phyloP scores from a whole-genome alignment of 2,113 vertebrate genomes.

The Alosa alosa region DNA sequence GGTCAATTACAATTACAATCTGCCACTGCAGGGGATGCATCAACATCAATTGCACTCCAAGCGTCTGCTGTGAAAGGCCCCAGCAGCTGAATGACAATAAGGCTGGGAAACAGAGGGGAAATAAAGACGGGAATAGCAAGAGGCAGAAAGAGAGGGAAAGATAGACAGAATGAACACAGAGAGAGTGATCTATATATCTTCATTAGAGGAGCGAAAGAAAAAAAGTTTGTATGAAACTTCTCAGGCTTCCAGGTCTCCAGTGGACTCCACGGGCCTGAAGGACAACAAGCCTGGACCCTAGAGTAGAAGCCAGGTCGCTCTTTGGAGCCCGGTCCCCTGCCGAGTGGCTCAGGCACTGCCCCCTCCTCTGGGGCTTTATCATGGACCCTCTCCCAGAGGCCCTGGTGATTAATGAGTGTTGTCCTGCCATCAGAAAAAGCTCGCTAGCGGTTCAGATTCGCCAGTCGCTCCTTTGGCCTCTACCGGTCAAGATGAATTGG shows the following conservation, averaged over 20 bases:
- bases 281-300: slow-evolving; percentile 42
- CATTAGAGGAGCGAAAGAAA: neutral
- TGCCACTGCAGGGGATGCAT: slow-evolving; percentile 61
- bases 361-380: slow-evolving; percentile 69
- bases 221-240: slow-evolving; percentile 4
- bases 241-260: neutral
- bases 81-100: slow-evolving; percentile 51
- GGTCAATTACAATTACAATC: slow-evolving; percentile 77
- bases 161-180: neutral
- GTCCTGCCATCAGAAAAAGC: slow-evolving; percentile 72
- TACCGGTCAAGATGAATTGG: slow-evolving; percentile 82
- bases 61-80: slow-evolving; percentile 49
- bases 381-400: slow-evolving; percentile 62
- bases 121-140: slow-evolving; percentile 22
- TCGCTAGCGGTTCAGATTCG: slow-evolving; percentile 74
- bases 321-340: slow-evolving; percentile 57
- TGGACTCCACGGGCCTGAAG: slow-evolving; percentile 48
- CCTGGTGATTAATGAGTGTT: slow-evolving; percentile 84
- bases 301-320: slow-evolving; percentile 48
- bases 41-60: slow-evolving; percentile 54
- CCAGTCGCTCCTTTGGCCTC: neutral
- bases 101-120: neutral
- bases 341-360: slow-evolving; percentile 50
- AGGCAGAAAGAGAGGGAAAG: neutral
- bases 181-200: slow-evolving; percentile 4